Conservation (phyloP, 1,140 invertebrate genomes). For the Sycophaga agraensis region DNA sequence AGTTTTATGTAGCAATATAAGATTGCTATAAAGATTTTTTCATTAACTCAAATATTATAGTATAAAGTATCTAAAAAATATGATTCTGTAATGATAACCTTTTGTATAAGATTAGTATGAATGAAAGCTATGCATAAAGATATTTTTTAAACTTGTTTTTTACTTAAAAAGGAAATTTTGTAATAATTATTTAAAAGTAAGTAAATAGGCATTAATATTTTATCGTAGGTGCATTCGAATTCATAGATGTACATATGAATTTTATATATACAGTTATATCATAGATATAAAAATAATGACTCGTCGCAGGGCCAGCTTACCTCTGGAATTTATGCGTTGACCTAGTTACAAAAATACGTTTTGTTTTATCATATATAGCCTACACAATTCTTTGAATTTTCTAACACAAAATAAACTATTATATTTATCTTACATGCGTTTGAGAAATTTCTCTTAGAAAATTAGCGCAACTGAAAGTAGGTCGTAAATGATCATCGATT, state of each 20-base stretch:
- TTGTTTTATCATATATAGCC: constrained; percentile 5
- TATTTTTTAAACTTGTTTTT: too few species aligned
- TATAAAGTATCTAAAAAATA: too few species aligned
- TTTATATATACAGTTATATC: constrained; percentile 20
- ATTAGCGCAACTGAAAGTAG: background rate
- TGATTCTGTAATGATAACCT: too few species aligned
- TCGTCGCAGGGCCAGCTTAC: constrained; percentile 5
- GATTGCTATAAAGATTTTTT: too few species aligned
- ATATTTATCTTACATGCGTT: background rate
- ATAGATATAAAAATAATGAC: constrained; percentile 25
- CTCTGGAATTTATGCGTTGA: background rate
- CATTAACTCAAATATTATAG: too few species aligned
- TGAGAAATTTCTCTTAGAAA: background rate
- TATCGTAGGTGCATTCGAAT: constrained; percentile 22
- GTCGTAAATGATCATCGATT: background rate
- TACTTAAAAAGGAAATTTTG: background rate
- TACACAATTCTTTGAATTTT: background rate
- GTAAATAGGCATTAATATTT: background rate
- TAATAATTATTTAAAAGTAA: background rate
- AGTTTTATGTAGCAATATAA: too few species aligned
- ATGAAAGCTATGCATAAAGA: too few species aligned
- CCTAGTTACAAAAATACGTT: constrained; percentile 17
- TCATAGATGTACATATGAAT: constrained; percentile 23
- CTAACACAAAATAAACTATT: background rate
- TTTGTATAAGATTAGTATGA: too few species aligned